Base-by-base conservation (phyloP, 2,888 invertebrate genomes). In the Drosophila pseudotakahashii region DNA sequence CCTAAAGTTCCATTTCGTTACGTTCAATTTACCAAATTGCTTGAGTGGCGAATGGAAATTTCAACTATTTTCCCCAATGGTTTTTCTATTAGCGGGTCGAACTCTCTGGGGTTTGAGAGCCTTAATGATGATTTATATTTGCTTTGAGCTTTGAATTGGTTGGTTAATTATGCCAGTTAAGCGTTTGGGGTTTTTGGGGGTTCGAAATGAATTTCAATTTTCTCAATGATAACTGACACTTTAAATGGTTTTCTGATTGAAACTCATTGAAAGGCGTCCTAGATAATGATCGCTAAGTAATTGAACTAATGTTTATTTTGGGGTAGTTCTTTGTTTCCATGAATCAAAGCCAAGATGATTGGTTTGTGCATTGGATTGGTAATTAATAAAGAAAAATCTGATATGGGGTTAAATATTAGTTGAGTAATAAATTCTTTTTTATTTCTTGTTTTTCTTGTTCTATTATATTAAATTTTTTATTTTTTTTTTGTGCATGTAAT, bases 11-110 rank as follows among this genome's bases (percentile, higher is more conserved):
- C 64, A 30, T 57, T 58, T 53, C 77, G 83, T 83, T 86, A 73
- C 78, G 84, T 83, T 83, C 86, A 86, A 83, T 83, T 83, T 81
- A 75, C 54, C 79, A 81, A 81, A 75, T 75, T 79, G 76, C 63
- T 81, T 68, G 62, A 64, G 66, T 64, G 54, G 47, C 34, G 13
- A 86, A 79, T 76, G 78, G 69, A 81, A 83, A 79, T 72, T 79
- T 79, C 73, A 73, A 73, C 83, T 70, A 77, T 69, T 63, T 71
- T 58, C 63, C 67, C 47, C 44, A 50, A 57, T 44, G 63, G 39
- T 45, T 63, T 66, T 54, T 71, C 71, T 57, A 72, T 63, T 72
- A 44, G 30, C 39, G 61, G 19, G 30, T 52, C 26, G 37, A 54
- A 41, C 51, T 70, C 75, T 72, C 69, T 51, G 58, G 53, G 52